Evolutionary conservation across 2,888 invertebrate species (phyloP).

Genomic region (Caenorhabditis macrosperma): DNA sequence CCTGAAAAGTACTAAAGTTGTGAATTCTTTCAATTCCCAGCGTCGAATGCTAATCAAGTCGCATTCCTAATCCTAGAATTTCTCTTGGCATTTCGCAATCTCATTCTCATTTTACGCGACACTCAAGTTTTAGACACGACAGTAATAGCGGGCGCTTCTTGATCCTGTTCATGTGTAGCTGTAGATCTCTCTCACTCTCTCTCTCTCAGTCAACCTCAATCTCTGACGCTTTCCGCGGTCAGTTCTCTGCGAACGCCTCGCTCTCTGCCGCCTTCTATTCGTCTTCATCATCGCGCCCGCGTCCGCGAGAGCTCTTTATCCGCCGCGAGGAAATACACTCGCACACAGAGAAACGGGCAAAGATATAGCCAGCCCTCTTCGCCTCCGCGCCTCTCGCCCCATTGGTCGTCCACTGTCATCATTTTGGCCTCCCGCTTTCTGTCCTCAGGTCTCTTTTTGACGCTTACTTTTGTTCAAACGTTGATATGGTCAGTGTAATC

Average conservation of each 20-base stretch:
- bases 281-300: conserved; percentile 7
- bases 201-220: background rate
- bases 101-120: background rate
- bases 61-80: no score
- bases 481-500: conserved; percentile 11
- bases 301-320: conserved; percentile 39
- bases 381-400: conserved; percentile 3
- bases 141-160: background rate
- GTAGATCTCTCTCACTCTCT: background rate
- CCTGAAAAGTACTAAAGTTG: no score
- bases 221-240: background rate
- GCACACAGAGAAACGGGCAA: conserved; percentile 12
- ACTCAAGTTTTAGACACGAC: background rate
- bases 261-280: background rate
- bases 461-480: background rate
- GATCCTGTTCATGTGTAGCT: background rate
- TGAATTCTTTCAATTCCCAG: no score
- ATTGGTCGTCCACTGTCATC: conserved; percentile 35
- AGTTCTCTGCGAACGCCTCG: conserved; percentile 5
- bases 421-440: conserved; percentile 29
- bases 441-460: background rate
- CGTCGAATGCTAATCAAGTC: no score
- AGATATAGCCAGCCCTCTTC: conserved; percentile 23
- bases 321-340: conserved; percentile 27
- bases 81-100: background rate